These are phyloP conservation scores for Turritopsis rubra DNA, from an alignment of 30 jellyfish, hydroid and myxozoan species.

Conservation along the genomic window DNA sequence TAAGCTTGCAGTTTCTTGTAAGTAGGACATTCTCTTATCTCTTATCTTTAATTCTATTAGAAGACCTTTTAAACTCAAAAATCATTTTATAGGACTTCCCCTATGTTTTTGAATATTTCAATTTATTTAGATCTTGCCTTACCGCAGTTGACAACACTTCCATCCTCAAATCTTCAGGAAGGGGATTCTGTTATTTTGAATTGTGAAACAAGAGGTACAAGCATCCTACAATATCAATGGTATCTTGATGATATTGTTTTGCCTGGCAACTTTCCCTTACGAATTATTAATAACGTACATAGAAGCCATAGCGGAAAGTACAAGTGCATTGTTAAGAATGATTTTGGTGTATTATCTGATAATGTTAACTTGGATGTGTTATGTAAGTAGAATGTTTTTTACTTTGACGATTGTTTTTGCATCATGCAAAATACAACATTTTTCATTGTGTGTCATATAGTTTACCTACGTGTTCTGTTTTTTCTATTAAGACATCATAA, in stretches of 20 bases:
- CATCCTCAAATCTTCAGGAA: neutral
- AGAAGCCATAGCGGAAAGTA: neutral
- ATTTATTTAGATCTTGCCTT: neutral
- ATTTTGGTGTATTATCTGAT: neutral
- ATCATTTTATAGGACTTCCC: too few relatives aligned
- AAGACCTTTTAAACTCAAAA: too few relatives aligned
- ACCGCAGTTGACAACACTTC: neutral
- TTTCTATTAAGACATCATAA: too few relatives aligned
- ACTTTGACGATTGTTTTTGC: too few relatives aligned
- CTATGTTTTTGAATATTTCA: too few relatives aligned
- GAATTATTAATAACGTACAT: neutral
- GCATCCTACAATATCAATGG: neutral
- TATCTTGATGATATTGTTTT: neutral
- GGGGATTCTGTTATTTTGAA: neutral
- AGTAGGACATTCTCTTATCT: neutral
- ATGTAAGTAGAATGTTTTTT: neutral
- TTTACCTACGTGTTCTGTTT: too few relatives aligned
- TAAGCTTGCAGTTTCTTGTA: neutral
- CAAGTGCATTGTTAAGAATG: neutral
- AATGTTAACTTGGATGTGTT: neutral
- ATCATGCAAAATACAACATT: too few relatives aligned
- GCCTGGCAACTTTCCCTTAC: neutral
- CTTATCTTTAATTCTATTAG: too few relatives aligned
- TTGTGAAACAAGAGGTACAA: neutral
- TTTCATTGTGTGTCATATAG: too few relatives aligned